phyloP scores from a whole-genome alignment of 2,113 vertebrate genomes.

The Henicopernis longicauda region DNA sequence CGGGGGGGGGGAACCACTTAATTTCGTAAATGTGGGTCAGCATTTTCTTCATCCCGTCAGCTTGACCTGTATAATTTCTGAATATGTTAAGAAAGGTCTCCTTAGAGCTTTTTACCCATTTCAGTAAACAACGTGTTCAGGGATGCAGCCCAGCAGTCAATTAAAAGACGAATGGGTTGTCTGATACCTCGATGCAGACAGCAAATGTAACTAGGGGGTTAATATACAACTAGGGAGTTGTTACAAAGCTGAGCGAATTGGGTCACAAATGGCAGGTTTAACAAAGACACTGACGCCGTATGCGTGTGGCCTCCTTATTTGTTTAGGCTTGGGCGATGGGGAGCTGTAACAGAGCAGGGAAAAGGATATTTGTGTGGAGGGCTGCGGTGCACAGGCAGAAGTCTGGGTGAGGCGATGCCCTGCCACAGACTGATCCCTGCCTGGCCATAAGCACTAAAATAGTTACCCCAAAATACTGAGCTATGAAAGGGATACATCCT shows the following conservation, averaged over 20 bases:
- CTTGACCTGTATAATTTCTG: not conserved
- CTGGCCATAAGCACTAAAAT: not conserved
- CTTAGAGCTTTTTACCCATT: not conserved
- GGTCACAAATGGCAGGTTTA: not conserved
- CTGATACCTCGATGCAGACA: fast-evolving
- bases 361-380: not conserved
- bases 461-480: not conserved
- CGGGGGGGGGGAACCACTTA: fast-evolving
- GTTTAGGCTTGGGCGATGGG: not conserved
- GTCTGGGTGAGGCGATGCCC: not conserved
- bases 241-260: not conserved
- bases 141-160: not conserved
- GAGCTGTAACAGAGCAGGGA: not conserved
- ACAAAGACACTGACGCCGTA: fast-evolving
- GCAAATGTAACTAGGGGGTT: not conserved
- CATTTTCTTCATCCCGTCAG: not conserved
- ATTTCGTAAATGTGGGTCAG: not conserved
- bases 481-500: not conserved
- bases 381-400: not conserved
- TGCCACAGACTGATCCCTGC: not conserved
- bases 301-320: not conserved
- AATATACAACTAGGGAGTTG: not conserved
- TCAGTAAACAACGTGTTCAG: not conserved
- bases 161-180: fast-evolving
- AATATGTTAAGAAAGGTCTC: not conserved